Evolutionary conservation across 1,140 invertebrate species (phyloP).

Genomic region (Steinernema khuongi): DNA sequence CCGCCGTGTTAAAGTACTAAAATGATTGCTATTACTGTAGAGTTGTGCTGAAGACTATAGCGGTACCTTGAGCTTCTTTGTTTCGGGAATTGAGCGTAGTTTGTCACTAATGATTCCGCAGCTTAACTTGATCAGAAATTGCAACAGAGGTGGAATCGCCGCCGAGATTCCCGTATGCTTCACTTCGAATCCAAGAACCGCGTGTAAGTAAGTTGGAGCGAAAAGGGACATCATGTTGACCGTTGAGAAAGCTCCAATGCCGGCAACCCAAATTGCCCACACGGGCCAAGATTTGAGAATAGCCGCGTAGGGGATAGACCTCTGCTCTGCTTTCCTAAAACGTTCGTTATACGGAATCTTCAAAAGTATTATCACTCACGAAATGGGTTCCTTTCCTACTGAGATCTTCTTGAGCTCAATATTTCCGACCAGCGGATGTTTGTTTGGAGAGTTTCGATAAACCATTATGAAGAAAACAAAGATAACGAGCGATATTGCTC

Average conservation of each 20-base stretch:
- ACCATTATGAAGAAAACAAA: neutral
- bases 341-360: neutral
- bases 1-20: constrained; percentile 52
- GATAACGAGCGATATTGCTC: neutral
- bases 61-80: constrained; percentile 42
- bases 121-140: constrained; percentile 48
- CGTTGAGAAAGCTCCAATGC: constrained; percentile 48
- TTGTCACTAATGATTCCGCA: constrained; percentile 39
- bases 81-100: constrained; percentile 46
- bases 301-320: constrained; percentile 43
- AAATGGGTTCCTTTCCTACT: neutral
- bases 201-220: constrained; percentile 45
- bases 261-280: constrained; percentile 56
- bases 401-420: neutral
- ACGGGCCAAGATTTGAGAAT: constrained; percentile 42
- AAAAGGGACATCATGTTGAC: constrained; percentile 57
- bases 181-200: constrained; percentile 49
- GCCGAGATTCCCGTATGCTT: constrained; percentile 51
- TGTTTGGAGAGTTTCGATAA: neutral
- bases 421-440: neutral
- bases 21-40: constrained; percentile 22
- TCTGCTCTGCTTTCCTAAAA: neutral
- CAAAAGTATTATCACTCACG: neutral
- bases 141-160: constrained; percentile 51
- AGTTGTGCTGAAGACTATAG: no score